phyloP scores from a whole-genome alignment of 2,797 vertebrate species.

The Tiaroga cobitis region DNA sequence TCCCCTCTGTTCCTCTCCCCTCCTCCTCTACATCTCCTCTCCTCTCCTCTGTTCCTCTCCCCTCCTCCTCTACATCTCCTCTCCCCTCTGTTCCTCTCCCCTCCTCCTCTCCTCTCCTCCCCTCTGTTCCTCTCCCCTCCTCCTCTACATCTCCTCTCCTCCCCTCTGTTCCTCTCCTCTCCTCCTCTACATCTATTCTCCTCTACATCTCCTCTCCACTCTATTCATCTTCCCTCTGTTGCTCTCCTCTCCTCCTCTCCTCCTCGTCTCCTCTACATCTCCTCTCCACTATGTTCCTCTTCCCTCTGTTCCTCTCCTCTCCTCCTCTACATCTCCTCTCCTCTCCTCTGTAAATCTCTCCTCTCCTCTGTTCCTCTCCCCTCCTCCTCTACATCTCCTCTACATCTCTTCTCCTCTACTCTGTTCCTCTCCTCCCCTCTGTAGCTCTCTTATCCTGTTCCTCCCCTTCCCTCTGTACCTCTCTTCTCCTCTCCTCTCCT shows the following conservation, averaged over 20 bases:
- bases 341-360: not conserved
- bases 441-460: no score
- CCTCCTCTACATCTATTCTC: no score
- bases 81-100: not conserved
- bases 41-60: not conserved
- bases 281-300: no score
- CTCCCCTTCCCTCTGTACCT: not conserved
- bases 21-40: no score
- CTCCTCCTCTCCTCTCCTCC: no score
- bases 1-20: not conserved
- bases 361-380: not conserved
- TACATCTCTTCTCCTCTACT: not conserved
- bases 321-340: not conserved
- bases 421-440: no score
- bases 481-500: no score
- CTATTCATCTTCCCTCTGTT: no score
- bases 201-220: no score
- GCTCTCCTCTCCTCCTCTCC: not conserved
- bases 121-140: not conserved
- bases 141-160: not conserved
- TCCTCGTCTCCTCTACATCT: not conserved
- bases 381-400: not conserved
- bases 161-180: no score
- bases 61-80: not conserved
- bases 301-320: not conserved